A percentile compares a stretch with the other conserved stretches of the same genome.
Evolutionary conservation across 2,113 vertebrate species (phyloP).

Genomic region (Hassar affinis): DNA sequence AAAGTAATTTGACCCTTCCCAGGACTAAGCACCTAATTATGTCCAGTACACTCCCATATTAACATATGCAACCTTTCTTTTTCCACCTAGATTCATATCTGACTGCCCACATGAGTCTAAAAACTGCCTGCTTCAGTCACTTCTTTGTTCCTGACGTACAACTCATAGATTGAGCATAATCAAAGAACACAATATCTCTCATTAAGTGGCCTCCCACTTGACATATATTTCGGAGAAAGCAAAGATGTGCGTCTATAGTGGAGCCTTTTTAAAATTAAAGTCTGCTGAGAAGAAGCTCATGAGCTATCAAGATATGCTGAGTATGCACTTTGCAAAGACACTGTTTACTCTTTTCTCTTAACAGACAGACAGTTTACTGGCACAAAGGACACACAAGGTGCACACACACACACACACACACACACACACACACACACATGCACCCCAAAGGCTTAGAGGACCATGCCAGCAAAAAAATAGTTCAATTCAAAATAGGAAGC

Average conservation of each 20-base stretch:
- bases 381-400: conserved; percentile 3
- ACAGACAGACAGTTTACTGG: conserved; percentile 19
- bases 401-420: conserved; percentile 14
- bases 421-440: background rate
- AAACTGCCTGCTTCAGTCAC: background rate
- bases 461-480: conserved; percentile 27
- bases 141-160: background rate
- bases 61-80: background rate
- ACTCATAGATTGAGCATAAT: background rate
- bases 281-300: conserved; percentile 43
- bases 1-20: background rate
- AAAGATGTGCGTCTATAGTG: conserved; percentile 6
- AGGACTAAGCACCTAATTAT: background rate
- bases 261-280: conserved; percentile 8
- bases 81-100: background rate
- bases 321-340: conserved; percentile 63
- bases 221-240: conserved; percentile 7
- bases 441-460: background rate
- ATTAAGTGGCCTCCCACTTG: background rate
- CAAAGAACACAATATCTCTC: background rate
- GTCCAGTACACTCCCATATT: background rate
- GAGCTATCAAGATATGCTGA: conserved; percentile 44
- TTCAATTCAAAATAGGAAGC: conserved; percentile 21
- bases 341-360: conserved; percentile 59
- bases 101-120: background rate